Percentiles rank a stretch among this genome's conserved stretches.
phyloP scores from a whole-genome alignment of 2,113 vertebrate species.

The Tachuris rubrigastra region DNA sequence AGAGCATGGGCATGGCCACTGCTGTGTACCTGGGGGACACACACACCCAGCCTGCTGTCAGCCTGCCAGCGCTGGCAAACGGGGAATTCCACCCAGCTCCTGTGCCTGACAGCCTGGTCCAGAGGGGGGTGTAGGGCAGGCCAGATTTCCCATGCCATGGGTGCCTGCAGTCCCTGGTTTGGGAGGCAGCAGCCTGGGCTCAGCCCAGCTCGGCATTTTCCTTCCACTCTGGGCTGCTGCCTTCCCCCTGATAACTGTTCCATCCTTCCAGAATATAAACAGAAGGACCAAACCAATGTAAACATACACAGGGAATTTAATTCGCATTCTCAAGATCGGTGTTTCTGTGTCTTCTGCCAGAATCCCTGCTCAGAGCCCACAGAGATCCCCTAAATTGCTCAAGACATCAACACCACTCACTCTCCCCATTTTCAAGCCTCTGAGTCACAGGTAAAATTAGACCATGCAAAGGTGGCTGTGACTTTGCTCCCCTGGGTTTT shows the following conservation, averaged over 20 bases:
- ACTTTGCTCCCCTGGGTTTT: rapidly evolving
- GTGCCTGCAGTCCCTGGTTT: not conserved
- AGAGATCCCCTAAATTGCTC: not conserved
- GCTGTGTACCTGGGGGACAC: conserved; percentile 88
- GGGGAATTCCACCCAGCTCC: not conserved
- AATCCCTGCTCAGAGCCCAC: not conserved
- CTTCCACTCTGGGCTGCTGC: not conserved
- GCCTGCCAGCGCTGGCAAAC: not conserved
- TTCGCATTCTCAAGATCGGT: not conserved
- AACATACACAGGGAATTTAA: rapidly evolving
- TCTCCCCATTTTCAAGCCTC: not conserved
- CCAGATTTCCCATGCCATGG: rapidly evolving
- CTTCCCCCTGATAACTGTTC: not conserved
- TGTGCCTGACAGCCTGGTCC: not conserved
- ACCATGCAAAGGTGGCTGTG: rapidly evolving
- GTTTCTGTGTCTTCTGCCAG: not conserved
- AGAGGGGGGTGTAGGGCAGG: rapidly evolving
- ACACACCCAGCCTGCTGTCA: not conserved
- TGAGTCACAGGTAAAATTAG: not conserved
- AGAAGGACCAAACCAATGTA: not conserved
- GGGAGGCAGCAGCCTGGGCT: not conserved
- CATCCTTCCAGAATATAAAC: rapidly evolving
- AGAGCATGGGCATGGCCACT: conserved; percentile 98
- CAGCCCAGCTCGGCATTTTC: rapidly evolving
- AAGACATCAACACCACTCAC: not conserved